Evolutionary conservation across 2,113 vertebrate species (phyloP).

Genomic region (Cinclus mexicanus): DNA sequence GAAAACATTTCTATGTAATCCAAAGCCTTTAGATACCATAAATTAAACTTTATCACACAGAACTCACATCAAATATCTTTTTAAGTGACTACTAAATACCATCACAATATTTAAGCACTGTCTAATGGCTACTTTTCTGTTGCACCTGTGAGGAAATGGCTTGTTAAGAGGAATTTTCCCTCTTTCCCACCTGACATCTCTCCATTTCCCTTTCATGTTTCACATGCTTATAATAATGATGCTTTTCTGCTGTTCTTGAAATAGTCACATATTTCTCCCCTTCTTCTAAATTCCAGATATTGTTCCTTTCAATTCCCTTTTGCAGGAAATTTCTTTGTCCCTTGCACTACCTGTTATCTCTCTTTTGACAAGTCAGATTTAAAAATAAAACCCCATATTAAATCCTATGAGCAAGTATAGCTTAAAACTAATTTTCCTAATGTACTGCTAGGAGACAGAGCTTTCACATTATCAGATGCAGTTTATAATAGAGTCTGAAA

Average conservation of each 20-base stretch:
- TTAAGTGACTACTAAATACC: background rate
- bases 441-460: background rate
- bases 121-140: background rate
- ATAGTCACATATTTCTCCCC: background rate
- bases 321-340: background rate
- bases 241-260: background rate
- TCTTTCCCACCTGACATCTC: background rate
- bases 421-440: background rate
- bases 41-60: background rate
- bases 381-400: background rate
- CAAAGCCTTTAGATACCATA: background rate
- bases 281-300: background rate
- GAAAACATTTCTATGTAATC: background rate
- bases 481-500: constrained; percentile 7
- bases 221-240: background rate
- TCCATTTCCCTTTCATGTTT: background rate
- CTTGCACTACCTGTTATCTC: background rate
- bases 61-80: background rate
- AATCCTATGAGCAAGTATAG: background rate
- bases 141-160: background rate
- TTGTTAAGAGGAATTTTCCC: background rate
- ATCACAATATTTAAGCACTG: background rate
- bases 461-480: background rate
- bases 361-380: background rate
- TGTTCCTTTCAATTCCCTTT: background rate